phyloP scores from a whole-genome alignment of 2,797 vertebrate genomes.

The Picus viridis region DNA sequence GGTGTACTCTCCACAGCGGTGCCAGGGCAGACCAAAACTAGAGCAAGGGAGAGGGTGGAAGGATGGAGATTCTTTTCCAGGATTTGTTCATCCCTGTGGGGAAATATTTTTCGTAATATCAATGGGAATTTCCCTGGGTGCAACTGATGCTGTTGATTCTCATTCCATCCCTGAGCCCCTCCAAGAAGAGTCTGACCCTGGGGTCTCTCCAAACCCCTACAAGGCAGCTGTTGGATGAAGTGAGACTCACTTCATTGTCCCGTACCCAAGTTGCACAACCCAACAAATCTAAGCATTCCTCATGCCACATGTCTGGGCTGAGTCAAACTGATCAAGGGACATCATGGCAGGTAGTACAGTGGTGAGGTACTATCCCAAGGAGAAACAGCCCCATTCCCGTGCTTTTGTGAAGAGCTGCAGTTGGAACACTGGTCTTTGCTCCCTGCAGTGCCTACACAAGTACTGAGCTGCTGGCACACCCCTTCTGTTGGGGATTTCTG shows the following conservation, averaged over 20 bases:
- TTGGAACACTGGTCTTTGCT: rapidly evolving
- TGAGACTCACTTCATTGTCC: neutral
- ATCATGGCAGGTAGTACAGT: neutral
- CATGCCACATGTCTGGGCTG: rapidly evolving
- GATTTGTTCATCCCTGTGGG: neutral
- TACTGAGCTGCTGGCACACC: neutral
- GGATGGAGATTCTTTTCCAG: neutral
- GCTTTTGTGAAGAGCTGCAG: neutral
- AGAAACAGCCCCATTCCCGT: neutral
- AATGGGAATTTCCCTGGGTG: neutral
- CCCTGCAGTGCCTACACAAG: neutral
- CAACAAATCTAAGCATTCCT: neutral
- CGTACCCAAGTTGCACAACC: neutral
- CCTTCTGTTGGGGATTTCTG: neutral
- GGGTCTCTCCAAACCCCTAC: neutral
- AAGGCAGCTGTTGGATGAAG: neutral
- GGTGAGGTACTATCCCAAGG: neutral
- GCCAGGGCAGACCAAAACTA: neutral
- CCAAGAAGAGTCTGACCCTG: neutral
- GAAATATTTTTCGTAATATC: neutral
- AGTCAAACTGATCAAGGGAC: neutral
- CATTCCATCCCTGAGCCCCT: neutral
- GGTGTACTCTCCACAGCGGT: rapidly evolving
- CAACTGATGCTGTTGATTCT: neutral
- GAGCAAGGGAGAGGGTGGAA: neutral